A percentile compares a stretch with the other conserved stretches of the same genome.
Evolutionary conservation across 92 coral and sea anemone genomes (phyloP).

Genomic region (Epizoanthus stellaris): DNA sequence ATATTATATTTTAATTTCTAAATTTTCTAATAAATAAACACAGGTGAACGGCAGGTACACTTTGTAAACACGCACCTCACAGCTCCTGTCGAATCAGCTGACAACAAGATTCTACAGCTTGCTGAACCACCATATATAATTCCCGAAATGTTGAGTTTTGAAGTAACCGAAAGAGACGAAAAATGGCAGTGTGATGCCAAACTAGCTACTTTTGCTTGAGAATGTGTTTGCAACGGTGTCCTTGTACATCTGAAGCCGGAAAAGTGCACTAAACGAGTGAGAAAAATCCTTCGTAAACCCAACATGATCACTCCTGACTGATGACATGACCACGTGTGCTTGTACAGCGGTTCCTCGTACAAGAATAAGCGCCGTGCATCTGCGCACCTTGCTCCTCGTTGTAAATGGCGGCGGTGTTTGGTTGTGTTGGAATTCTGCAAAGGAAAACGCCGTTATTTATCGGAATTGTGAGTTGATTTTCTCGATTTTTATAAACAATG

Average conservation of each 20-base stretch:
- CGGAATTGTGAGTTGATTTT: neutral
- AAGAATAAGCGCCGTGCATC: slow-evolving; percentile 1
- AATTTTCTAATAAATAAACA: no score
- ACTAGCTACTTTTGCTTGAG: slow-evolving; percentile 12
- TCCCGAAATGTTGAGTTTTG: no score
- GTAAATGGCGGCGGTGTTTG: slow-evolving; percentile 28
- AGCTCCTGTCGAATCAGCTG: slow-evolving; percentile 28
- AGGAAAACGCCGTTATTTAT: slow-evolving; percentile 16
- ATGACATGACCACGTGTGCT: slow-evolving; percentile 29
- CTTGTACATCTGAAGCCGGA: neutral
- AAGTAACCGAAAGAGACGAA: neutral
- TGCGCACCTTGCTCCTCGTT: slow-evolving; percentile 30
- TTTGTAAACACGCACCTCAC: slow-evolving; percentile 1
- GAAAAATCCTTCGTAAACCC: slow-evolving; percentile 3
- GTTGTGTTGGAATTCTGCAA: slow-evolving; percentile 31
- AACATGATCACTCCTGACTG: neutral
- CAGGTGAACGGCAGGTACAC: no score
- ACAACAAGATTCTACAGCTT: neutral
- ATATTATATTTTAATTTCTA: no score
- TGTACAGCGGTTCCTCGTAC: slow-evolving; percentile 24
- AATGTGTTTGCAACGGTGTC: slow-evolving; percentile 1
- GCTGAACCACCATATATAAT: neutral
- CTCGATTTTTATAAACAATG: slow-evolving; percentile 49
- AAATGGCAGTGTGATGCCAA: neutral
- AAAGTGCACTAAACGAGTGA: slow-evolving; percentile 18